phyloP scores from a whole-genome alignment of 2,113 vertebrate genomes.

The Dasyurus viverrinus region DNA sequence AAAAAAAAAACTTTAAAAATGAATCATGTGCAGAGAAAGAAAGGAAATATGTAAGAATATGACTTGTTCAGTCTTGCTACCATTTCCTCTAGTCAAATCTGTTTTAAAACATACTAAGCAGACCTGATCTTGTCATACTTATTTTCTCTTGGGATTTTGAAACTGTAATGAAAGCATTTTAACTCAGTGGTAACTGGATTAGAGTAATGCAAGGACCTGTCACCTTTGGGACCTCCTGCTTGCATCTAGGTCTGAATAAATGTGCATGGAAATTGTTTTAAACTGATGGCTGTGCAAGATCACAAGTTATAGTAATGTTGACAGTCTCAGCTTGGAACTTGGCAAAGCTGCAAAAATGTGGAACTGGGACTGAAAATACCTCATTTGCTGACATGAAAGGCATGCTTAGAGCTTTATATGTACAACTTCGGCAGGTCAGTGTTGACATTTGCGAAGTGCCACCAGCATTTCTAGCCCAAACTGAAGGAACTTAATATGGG shows the following conservation, averaged over 20 bases:
- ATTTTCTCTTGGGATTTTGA: conserved; percentile 74
- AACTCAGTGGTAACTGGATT: conserved; percentile 76
- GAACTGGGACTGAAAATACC: conserved; percentile 65
- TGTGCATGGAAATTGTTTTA: conserved; percentile 83
- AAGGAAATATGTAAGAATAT: background rate
- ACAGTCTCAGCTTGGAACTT: conserved; percentile 75
- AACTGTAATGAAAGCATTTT: conserved; percentile 76
- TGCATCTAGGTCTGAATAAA: conserved; percentile 71
- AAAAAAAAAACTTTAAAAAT: conserved; percentile 33
- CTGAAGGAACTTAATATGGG: conserved; percentile 70
- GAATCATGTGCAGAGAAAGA: background rate
- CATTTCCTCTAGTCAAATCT: conserved; percentile 56
- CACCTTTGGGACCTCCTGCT: conserved; percentile 65
- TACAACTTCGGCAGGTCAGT: conserved; percentile 68
- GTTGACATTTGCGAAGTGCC: conserved; percentile 70
- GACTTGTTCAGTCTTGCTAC: conserved; percentile 27
- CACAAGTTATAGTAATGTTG: conserved; percentile 76
- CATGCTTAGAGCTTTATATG: conserved; percentile 57
- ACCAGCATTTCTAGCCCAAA: conserved; percentile 65
- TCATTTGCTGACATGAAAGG: conserved; percentile 72
- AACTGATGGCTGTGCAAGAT: conserved; percentile 78
- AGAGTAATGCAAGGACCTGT: conserved; percentile 66
- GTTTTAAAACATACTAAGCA: conserved; percentile 76
- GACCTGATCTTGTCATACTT: conserved; percentile 79
- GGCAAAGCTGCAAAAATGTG: conserved; percentile 49